Evolutionary conservation across 2,797 vertebrate genomes (phyloP), one percentile per base, ranked within the genome.

Genomic region (Pseudotriccus pelzelni): DNA sequence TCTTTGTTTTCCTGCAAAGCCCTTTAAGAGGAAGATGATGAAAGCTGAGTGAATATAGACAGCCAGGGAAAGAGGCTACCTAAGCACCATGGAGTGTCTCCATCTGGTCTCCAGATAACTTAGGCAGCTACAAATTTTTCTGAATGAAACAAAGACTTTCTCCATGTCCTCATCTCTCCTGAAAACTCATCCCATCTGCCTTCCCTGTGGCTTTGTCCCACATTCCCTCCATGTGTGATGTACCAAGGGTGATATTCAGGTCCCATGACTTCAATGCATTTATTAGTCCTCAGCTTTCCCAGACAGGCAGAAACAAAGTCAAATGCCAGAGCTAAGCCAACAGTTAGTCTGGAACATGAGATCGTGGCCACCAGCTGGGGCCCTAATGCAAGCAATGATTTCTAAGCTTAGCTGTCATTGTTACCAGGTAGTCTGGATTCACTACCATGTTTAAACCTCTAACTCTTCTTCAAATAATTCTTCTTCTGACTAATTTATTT

Each of bases 191-290:
- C 46, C 55, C 36, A 18, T 43, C 14, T 75, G 7, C 64, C 36
- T 89, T 92, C 50, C 5, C 34, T 13, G 4, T 32, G 25, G 4
- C 41, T 89, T 87, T 77, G 32, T 67, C 28, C 12, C 18, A 25
- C 34, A 16, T 56, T 32, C 12, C 32, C 12, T 53, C n/a, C 20
- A 19, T 0, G 0, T 37, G 17, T 59, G 28, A 62, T 4, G 2
- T 24, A 76, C 9, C 8, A 50, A 46, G 16, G 25, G 2, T 0
- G 0, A 66, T 43, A 46, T 1, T 1, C 20, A 41, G 53, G 27
- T 46, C 43, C 81, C 8, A 10, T 27, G 3, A 12, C 39, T 87
- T 82, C 68, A 23, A 4, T 43, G 5, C 23, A 21, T 36, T 59
- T 80, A 44, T 68, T 55, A 44, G 46, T 53, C 21, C 13, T 62